These are phyloP conservation scores for Athalia cordata DNA, from an alignment of 2,888 invertebrate species.

Conservation along the genomic window DNA sequence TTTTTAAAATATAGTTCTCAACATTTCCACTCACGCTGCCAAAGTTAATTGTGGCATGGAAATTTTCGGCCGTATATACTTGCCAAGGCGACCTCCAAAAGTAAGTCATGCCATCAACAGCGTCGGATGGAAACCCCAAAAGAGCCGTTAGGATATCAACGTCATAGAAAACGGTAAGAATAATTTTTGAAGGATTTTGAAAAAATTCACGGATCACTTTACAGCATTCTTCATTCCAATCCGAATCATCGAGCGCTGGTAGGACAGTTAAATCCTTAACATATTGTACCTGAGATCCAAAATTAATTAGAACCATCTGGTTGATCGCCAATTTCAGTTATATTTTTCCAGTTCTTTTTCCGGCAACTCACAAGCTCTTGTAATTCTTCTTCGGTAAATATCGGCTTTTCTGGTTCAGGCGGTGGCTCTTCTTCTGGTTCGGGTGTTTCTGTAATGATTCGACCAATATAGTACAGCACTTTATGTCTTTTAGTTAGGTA, in stretches of 20 bases:
- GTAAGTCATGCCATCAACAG: conserved; percentile 81
- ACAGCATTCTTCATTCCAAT: conserved; percentile 82
- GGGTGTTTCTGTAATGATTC: conserved; percentile 61
- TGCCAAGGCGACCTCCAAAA: conserved; percentile 77
- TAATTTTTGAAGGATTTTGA: conserved; percentile 76
- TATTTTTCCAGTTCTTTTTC: background rate
- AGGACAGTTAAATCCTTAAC: conserved; percentile 83
- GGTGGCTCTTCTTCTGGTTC: conserved; percentile 71
- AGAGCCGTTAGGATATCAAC: conserved; percentile 76
- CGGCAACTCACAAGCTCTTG: conserved; percentile 73
- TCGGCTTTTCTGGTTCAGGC: conserved; percentile 76
- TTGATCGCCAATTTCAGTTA: background rate
- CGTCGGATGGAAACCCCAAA: conserved; percentile 77
- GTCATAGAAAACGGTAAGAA: conserved; percentile 81
- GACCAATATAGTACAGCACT: background rate
- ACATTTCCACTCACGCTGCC: conserved; percentile 59
- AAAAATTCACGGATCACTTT: conserved; percentile 81
- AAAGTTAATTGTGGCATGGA: conserved; percentile 60
- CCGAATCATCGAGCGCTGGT: conserved; percentile 82
- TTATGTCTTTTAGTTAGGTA: background rate
- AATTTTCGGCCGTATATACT: conserved; percentile 63
- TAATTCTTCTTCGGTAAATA: conserved; percentile 80
- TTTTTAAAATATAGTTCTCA: conserved; percentile 59
- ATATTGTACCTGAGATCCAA: conserved; percentile 66
- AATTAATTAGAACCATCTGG: background rate